Percentiles rank a stretch among this genome's conserved stretches.
These are phyloP conservation scores for Liolophura sinensis DNA, from an alignment of 1,140 invertebrate species.

Conservation along the genomic window DNA sequence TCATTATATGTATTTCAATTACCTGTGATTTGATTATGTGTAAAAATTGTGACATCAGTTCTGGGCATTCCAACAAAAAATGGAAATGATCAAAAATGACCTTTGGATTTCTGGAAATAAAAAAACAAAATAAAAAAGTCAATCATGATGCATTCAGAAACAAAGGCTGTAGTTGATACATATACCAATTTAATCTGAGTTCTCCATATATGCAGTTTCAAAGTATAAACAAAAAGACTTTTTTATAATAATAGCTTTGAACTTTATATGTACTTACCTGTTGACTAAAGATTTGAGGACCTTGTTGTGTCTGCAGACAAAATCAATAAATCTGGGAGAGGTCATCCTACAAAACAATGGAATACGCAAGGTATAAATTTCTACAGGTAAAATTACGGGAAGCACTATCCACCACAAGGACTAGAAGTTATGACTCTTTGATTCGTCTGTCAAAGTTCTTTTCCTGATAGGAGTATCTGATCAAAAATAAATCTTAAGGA, in stretches of 20 bases:
- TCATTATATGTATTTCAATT: too few relatives aligned
- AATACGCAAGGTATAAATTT: neutral
- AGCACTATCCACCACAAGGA: too few relatives aligned
- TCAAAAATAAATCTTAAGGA: too few relatives aligned
- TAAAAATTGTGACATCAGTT: conserved; percentile 44
- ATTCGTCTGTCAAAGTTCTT: too few relatives aligned
- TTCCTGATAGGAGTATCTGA: too few relatives aligned
- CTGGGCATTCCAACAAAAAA: conserved; percentile 48
- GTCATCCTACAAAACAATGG: conserved; percentile 26
- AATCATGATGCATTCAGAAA: too few relatives aligned
- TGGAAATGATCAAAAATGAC: conserved; percentile 54
- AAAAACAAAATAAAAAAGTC: neutral
- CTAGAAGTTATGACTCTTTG: too few relatives aligned
- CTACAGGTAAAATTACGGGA: too few relatives aligned
- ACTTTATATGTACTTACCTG: conserved; percentile 22
- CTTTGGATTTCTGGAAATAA: conserved; percentile 44
- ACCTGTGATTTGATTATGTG: conserved; percentile 46
- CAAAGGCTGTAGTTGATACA: too few relatives aligned
- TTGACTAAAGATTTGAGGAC: conserved; percentile 35
- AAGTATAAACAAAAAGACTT: neutral
- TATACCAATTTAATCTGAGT: neutral
- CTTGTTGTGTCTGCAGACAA: conserved; percentile 35
- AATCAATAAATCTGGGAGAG: conserved; percentile 38
- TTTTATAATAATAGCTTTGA: too few relatives aligned
- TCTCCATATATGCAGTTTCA: neutral